Evolutionary conservation across 1,140 invertebrate species (phyloP).

Genomic region (Teleopsis dalmanni): DNA sequence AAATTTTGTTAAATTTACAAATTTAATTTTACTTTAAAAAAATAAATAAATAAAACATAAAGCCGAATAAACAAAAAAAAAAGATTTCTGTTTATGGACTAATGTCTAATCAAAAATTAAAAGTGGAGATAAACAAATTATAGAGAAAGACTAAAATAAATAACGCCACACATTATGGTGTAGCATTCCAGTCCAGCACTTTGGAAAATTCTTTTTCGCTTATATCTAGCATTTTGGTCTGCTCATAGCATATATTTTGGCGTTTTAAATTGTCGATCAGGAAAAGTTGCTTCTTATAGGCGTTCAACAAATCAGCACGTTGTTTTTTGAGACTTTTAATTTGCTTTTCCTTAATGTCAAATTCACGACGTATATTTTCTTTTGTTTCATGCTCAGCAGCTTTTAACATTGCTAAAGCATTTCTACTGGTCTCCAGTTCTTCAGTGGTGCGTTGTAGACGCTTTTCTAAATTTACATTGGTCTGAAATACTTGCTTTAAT

Average conservation of each 20-base stretch:
- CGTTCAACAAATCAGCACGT: slow-evolving; percentile 33
- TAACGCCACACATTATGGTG: no score
- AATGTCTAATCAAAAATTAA: no score
- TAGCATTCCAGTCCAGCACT: slow-evolving; percentile 36
- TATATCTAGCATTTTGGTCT: slow-evolving; percentile 32
- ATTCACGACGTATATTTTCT: slow-evolving; percentile 23
- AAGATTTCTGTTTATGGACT: no score
- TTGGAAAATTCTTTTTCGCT: slow-evolving; percentile 41
- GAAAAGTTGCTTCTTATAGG: slow-evolving; percentile 41
- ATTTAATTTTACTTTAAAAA: no score
- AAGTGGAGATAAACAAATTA: no score
- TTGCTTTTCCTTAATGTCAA: slow-evolving; percentile 29
- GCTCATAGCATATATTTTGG: slow-evolving; percentile 36
- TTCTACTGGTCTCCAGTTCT: slow-evolving; percentile 23
- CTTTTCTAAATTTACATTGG: slow-evolving; percentile 34
- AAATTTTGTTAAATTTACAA: no score
- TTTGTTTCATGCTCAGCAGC: slow-evolving; percentile 22
- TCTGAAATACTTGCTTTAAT: slow-evolving; percentile 26
- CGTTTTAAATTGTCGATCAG: slow-evolving; percentile 41
- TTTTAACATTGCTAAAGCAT: slow-evolving; percentile 17
- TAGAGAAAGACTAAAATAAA: no score
- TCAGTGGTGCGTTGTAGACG: slow-evolving; percentile 28
- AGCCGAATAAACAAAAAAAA: no score
- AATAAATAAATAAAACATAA: no score
- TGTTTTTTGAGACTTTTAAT: slow-evolving; percentile 34